phyloP scores from a whole-genome alignment of 2,888 invertebrate species.

The Prenolepis imparis region DNA sequence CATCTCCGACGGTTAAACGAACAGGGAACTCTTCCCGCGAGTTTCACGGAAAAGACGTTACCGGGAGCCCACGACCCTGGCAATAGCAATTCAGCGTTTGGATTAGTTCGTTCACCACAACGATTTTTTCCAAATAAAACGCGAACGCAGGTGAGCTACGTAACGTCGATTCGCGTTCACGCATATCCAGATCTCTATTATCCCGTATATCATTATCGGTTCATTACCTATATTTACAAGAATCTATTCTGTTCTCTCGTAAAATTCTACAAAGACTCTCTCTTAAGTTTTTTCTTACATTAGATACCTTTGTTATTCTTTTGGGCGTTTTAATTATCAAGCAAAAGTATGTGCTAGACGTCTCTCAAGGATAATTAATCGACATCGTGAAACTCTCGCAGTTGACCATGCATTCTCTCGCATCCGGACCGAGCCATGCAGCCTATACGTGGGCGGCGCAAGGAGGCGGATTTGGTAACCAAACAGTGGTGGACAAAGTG shows the following conservation, averaged over 20 bases:
- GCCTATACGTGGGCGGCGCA: conserved; percentile 84
- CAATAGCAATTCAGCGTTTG: conserved; percentile 72
- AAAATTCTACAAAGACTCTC: not conserved
- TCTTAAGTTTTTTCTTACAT: not conserved
- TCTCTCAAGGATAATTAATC: conserved; percentile 7
- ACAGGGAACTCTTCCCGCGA: conserved; percentile 74
- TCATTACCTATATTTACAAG: not conserved
- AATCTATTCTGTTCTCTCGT: not conserved
- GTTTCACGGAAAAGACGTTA: conserved; percentile 71
- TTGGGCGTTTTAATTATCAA: not conserved
- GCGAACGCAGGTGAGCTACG: conserved; percentile 69
- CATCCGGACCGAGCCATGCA: conserved; percentile 87
- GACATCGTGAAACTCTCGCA: conserved; percentile 27
- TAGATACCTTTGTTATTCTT: not conserved
- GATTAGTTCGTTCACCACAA: conserved; percentile 81
- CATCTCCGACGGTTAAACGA: conserved; percentile 81
- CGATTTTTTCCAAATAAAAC: conserved; percentile 83
- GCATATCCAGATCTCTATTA: not conserved
- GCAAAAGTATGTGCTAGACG: not conserved
- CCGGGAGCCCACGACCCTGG: conserved; percentile 71
- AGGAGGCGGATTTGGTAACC: conserved; percentile 87
- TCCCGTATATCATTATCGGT: not conserved
- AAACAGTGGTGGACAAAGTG: conserved; percentile 93
- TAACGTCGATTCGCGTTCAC: not conserved
- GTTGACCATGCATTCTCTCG: conserved; percentile 80